Percentiles rank a stretch among this genome's conserved stretches.
Evolutionary conservation across 2,113 vertebrate species (phyloP).

Genomic region (Ovis canadensis): DNA sequence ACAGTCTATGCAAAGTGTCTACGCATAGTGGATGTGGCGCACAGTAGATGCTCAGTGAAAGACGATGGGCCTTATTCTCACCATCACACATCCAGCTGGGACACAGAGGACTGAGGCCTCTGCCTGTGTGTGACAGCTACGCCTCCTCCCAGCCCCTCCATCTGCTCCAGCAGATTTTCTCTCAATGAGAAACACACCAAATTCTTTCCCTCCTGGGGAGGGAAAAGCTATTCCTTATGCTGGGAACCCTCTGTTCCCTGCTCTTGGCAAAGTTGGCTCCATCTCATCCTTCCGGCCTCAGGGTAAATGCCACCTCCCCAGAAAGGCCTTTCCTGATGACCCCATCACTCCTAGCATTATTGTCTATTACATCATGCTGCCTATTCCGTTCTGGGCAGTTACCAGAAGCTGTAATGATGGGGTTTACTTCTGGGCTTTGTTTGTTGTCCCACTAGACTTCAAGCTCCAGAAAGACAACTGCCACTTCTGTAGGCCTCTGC

Average conservation of each 20-base stretch:
- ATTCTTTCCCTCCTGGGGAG: background rate
- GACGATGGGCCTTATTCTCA: background rate
- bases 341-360: background rate
- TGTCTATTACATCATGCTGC: background rate
- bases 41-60: background rate
- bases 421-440: background rate
- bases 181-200: constrained; percentile 11
- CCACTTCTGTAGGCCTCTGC: background rate
- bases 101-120: background rate
- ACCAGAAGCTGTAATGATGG: background rate
- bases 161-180: background rate
- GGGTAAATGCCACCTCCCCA: background rate
- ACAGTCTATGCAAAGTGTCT: background rate
- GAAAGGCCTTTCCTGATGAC: background rate
- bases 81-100: background rate
- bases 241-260: constrained; percentile 11
- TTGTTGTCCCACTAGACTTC: background rate
- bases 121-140: background rate
- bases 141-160: background rate
- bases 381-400: background rate
- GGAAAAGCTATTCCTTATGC: background rate
- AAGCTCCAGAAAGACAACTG: background rate
- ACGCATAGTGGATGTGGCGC: background rate
- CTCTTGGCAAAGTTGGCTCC: background rate
- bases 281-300: background rate